Evolutionary conservation across 2,797 vertebrate species (phyloP).

Genomic region (Podarcis lilfordi): DNA sequence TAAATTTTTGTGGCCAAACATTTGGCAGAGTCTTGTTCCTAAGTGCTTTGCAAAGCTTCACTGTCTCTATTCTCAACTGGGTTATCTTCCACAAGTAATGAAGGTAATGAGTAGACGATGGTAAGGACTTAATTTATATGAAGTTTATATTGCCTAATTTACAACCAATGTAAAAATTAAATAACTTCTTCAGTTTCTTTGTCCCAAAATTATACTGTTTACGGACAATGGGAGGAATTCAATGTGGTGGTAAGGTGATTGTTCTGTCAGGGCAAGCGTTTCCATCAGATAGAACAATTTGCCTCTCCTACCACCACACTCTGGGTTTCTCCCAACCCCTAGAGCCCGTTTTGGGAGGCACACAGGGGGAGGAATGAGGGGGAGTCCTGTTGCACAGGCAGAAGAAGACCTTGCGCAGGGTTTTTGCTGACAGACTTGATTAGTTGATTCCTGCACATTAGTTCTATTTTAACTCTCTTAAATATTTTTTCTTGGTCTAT

Average conservation of each 20-base stretch:
- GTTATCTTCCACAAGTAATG: not conserved
- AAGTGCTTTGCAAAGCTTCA: constrained; percentile 49
- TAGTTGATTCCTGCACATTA: not conserved
- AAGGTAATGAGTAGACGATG: not conserved
- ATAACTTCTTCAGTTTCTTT: not conserved
- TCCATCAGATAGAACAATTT: too few relatives aligned
- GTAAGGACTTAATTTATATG: not conserved
- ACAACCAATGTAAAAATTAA: not conserved
- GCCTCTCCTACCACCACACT: too few relatives aligned
- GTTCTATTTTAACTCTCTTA: not conserved
- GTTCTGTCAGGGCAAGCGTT: too few relatives aligned
- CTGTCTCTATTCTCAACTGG: not conserved
- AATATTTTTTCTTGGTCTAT: not conserved
- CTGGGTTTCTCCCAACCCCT: too few relatives aligned
- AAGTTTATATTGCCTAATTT: not conserved
- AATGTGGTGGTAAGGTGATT: too few relatives aligned
- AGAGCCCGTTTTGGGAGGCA: too few relatives aligned
- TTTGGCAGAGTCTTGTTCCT: not conserved
- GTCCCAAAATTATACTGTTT: not conserved
- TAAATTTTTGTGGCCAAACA: not conserved
- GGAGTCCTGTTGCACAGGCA: too few relatives aligned
- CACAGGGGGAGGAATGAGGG: too few relatives aligned
- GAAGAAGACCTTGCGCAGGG: too few relatives aligned
- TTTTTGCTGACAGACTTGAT: too few relatives aligned
- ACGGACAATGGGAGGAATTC: too few relatives aligned